Conservation (phyloP, 1,140 invertebrate genomes). For the Augochlora pura region DNA sequence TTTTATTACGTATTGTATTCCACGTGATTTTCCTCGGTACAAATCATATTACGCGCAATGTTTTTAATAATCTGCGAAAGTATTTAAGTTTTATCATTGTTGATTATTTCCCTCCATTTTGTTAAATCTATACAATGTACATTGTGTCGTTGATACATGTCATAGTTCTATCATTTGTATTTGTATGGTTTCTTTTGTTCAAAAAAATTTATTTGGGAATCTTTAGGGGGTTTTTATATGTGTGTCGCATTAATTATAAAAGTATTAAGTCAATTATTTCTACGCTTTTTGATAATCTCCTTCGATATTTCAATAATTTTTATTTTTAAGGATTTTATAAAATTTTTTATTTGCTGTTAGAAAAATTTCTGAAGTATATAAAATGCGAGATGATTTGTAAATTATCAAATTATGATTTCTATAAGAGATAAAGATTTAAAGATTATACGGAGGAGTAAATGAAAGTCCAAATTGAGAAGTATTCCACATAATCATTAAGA, state of each 20-base stretch:
- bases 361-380: neutral
- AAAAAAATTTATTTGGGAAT: neutral
- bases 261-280: neutral
- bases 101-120: neutral
- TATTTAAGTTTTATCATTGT: constrained; percentile 11
- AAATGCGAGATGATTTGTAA: neutral
- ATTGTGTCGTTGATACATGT: neutral
- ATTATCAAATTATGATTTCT: neutral
- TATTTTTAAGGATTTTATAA: neutral
- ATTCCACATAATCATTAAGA: neutral
- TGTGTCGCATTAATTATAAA: neutral
- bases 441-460: neutral
- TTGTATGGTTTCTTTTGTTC: neutral
- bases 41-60: neutral
- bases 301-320: neutral
- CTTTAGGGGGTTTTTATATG: neutral
- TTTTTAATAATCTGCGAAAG: constrained; percentile 10
- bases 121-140: neutral
- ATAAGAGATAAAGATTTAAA: neutral
- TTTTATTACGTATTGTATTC: constrained; percentile 2
- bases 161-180: neutral
- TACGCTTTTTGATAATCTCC: neutral
- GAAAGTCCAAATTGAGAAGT: neutral
- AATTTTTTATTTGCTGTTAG: neutral
- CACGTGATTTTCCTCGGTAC: neutral